Base-by-base conservation (phyloP, 2,113 vertebrate species). In the Oncorhynchus clarkii region DNA sequence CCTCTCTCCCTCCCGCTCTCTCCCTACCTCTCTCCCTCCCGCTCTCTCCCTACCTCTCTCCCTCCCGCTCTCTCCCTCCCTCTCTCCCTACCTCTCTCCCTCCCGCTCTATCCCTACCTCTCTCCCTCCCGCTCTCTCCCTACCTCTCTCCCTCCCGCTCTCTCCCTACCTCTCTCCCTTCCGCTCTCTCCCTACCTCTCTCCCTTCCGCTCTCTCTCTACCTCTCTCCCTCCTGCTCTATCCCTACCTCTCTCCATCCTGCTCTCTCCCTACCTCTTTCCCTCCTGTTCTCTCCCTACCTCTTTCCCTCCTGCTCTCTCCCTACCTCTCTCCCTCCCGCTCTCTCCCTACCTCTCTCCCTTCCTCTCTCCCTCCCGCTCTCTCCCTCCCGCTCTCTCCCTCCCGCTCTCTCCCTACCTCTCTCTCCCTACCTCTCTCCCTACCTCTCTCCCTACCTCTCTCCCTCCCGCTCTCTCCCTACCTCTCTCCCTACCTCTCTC, bases 301-400 rank as follows among this genome's bases (percentile, higher is more conserved):
- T 24, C 79, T 73, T 22, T 65, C 59, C 16, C 22, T 65, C 62
- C 9, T 1, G 12, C 31, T 31, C 1, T 62, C 74, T 87, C 79
- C 24, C 26, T 34, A 1, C 5, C 31, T 31, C 31, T 31, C 31
- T 31, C 5, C 24, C 1, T 31, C 31, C 31, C 5, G 1, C 22
- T 24, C 79, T 73, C 60, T 65, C 59, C 16, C 22, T 65, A 24
- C 9, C 2, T 3, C 62, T 24, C 3, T n/a, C n/a, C n/a, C n/a
- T n/a, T n/a, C n/a, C 31, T 31, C 1, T 62, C 74, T 87, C 79
- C 24, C 26, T 34, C 1, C 5, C 31, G n/a, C n/a, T 31, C 31
- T 31, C 31, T 31, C 5, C 24, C 1, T 31, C 31, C 31, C 5
- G 1, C 22, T 24, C 79, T 73, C 60, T 65, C 59, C 16, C 22